These are phyloP conservation scores for Latheticus oryzae DNA, from an alignment of 2,888 invertebrate genomes.

Conservation along the genomic window DNA sequence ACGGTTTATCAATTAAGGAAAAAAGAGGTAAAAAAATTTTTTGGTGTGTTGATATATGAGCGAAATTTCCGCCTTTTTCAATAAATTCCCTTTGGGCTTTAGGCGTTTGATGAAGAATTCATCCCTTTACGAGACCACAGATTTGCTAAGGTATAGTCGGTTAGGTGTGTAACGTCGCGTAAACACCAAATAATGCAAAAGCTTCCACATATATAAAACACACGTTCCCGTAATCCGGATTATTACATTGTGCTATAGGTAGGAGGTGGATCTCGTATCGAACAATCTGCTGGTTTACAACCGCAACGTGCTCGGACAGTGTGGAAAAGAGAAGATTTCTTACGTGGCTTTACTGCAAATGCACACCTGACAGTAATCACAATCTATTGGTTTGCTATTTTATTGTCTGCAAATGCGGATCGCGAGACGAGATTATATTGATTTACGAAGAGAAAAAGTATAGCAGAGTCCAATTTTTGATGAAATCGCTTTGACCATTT, in stretches of 20 bases:
- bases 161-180: conserved; percentile 15
- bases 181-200: conserved; percentile 30
- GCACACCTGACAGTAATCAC: too few species aligned
- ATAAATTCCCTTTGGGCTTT: conserved; percentile 19
- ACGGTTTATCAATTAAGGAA: conserved; percentile 37
- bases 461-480: too few species aligned
- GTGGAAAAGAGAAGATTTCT: conserved; percentile 19
- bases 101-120: conserved; percentile 24
- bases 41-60: too few species aligned
- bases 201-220: conserved; percentile 26
- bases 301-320: conserved; percentile 20
- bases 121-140: conserved; percentile 12
- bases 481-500: too few species aligned
- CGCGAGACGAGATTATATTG: too few species aligned
- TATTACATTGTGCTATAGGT: conserved; percentile 16
- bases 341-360: too few species aligned
- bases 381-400: too few species aligned
- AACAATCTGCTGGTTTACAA: conserved; percentile 16
- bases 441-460: too few species aligned
- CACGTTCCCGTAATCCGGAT: conserved; percentile 25
- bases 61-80: too few species aligned
- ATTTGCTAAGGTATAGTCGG: conserved; percentile 4
- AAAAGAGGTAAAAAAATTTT: too few species aligned
- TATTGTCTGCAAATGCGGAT: too few species aligned
- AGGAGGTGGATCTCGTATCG: too few species aligned